Percentiles rank a stretch among this genome's conserved stretches.
phyloP scores from a whole-genome alignment of 2,888 invertebrate species.

The Habroteleia sp. region DNA sequence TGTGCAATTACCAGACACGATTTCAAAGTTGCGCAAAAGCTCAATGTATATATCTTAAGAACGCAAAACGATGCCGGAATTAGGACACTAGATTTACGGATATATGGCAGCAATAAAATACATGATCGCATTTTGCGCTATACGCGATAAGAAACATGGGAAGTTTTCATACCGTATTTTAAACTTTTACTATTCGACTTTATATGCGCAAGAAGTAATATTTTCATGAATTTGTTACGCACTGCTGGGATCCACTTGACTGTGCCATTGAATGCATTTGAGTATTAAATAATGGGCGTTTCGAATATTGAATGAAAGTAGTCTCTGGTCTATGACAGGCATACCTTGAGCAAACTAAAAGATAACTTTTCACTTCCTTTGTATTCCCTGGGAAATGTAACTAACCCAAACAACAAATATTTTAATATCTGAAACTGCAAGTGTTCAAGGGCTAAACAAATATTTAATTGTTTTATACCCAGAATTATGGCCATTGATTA shows the following conservation, averaged over 20 bases:
- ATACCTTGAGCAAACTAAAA: slow-evolving; percentile 16
- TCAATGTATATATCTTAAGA: slow-evolving; percentile 48
- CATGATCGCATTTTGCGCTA: slow-evolving; percentile 51
- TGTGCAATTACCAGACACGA: slow-evolving; percentile 55
- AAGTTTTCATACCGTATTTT: slow-evolving; percentile 48
- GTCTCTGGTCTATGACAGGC: slow-evolving; percentile 31
- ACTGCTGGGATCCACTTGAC: slow-evolving; percentile 54
- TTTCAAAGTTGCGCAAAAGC: slow-evolving; percentile 60
- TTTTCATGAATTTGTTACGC: slow-evolving; percentile 61
- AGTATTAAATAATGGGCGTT: slow-evolving; percentile 51
- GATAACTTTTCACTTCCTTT: slow-evolving; percentile 33
- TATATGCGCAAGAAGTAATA: slow-evolving; percentile 43
- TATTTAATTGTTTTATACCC: no score
- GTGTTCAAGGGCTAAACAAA: slow-evolving; percentile 8
- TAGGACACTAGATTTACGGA: slow-evolving; percentile 62
- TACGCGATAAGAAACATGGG: slow-evolving; percentile 54
- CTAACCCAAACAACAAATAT: slow-evolving; percentile 23
- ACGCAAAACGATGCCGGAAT: slow-evolving; percentile 55
- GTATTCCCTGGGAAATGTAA: slow-evolving; percentile 30
- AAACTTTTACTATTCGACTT: slow-evolving; percentile 50
- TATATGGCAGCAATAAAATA: slow-evolving; percentile 57
- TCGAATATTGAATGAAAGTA: slow-evolving; percentile 49
- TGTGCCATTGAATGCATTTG: slow-evolving; percentile 49
- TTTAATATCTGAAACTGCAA: slow-evolving; percentile 12
- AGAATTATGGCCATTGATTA: no score